Conservation (phyloP, 2,113 vertebrate genomes). For the Tinamus guttatus region DNA sequence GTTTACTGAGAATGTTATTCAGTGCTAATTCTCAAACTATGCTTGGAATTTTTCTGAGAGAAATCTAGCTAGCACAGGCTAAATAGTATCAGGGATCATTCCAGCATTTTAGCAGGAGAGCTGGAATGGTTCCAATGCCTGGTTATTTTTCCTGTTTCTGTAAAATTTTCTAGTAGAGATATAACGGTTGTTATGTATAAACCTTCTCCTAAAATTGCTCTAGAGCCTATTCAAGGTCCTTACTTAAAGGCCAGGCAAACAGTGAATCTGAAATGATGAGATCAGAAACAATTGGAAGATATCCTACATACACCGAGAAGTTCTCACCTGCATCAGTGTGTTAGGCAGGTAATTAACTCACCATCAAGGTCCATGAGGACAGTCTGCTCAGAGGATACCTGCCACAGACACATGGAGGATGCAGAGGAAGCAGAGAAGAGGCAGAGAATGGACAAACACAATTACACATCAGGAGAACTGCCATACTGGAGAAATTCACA, state of each 20-base stretch:
- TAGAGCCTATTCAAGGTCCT: not conserved
- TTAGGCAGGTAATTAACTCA: not conserved
- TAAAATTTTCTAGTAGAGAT: not conserved
- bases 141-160: not conserved
- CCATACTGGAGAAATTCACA: not conserved
- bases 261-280: not conserved
- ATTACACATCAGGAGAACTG: fast-evolving
- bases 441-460: not conserved
- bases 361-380: not conserved
- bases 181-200: not conserved
- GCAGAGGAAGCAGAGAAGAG: not conserved
- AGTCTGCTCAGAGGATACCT: not conserved
- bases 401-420: not conserved
- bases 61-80: not conserved
- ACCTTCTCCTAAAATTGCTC: not conserved
- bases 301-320: not conserved
- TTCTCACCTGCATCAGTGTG: not conserved
- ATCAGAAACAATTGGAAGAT: not conserved
- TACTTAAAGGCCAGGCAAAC: not conserved
- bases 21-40: not conserved
- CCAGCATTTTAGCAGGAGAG: not conserved
- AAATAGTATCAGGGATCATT: not conserved
- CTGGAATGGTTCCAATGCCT: not conserved
- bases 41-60: not conserved
- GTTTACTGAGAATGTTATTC: not conserved